phyloP scores from a whole-genome alignment of 2,797 vertebrate genomes.

The Remorina albescens region DNA sequence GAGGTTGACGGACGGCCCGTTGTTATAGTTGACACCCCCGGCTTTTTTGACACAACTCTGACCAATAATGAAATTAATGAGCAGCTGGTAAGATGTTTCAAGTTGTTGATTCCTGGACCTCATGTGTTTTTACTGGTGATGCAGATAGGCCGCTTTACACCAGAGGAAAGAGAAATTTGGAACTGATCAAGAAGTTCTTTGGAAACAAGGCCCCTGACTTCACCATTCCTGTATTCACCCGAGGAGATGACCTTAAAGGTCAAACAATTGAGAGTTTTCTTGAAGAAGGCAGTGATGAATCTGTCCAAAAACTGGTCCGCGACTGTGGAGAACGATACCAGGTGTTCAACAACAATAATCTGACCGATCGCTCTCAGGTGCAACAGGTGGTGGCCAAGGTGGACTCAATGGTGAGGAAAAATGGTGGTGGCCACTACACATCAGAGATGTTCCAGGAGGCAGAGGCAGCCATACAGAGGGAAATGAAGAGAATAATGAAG shows the following conservation, averaged over 20 bases:
- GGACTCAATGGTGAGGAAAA: conserved; percentile 17
- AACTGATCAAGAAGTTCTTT: conserved; percentile 33
- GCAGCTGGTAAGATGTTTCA: conserved; percentile 51
- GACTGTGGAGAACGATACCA: conserved; percentile 24
- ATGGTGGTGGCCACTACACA: conserved; percentile 24
- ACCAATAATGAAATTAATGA: background rate
- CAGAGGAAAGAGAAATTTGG: conserved; percentile 22
- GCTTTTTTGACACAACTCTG: conserved; percentile 47
- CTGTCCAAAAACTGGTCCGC: background rate
- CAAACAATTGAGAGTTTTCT: conserved; percentile 41
- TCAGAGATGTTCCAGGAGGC: conserved; percentile 41
- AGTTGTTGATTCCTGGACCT: conserved; percentile 54
- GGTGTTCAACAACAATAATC: conserved; percentile 56
- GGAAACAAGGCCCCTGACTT: conserved; percentile 34
- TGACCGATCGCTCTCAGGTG: conserved; percentile 34
- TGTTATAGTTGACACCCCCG: conserved; percentile 49
- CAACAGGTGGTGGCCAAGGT: conserved; percentile 37
- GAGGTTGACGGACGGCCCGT: conserved; percentile 20
- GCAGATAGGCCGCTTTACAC: conserved; percentile 38
- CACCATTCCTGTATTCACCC: conserved; percentile 47
- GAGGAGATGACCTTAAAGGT: conserved; percentile 34
- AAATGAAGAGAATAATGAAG: conserved; percentile 21
- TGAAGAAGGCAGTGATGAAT: accelerated
- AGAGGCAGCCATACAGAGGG: conserved; percentile 41
- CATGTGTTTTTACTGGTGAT: conserved; percentile 59